These are phyloP conservation scores for Gnatocerus cornutus DNA, from an alignment of 2,888 invertebrate genomes.

Conservation along the genomic window DNA sequence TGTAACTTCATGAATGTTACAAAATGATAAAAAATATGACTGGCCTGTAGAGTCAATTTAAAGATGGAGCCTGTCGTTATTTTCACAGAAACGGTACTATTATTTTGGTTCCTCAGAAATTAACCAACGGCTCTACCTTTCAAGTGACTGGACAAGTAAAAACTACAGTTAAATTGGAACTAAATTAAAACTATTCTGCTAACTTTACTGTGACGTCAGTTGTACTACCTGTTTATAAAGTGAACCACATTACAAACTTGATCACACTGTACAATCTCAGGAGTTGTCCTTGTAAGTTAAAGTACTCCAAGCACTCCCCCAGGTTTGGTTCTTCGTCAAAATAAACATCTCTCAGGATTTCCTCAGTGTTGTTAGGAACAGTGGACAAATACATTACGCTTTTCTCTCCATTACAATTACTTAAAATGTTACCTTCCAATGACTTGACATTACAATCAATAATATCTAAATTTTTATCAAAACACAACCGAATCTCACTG, in stretches of 20 bases:
- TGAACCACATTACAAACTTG: conserved; percentile 78
- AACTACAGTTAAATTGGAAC: too few species aligned
- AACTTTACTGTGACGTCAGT: too few species aligned
- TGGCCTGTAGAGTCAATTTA: too few species aligned
- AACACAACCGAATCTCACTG: conserved; percentile 83
- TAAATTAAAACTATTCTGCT: too few species aligned
- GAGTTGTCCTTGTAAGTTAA: conserved; percentile 39
- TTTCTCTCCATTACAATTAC: conserved; percentile 75
- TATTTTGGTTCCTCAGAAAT: too few species aligned
- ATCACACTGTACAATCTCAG: conserved; percentile 75
- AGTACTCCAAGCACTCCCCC: conserved; percentile 28
- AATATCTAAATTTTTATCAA: conserved; percentile 78
- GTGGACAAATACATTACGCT: conserved; percentile 75
- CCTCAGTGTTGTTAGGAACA: conserved; percentile 65
- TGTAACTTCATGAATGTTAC: too few species aligned
- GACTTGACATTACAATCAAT: conserved; percentile 77
- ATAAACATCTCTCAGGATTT: conserved; percentile 55
- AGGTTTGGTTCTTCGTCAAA: conserved; percentile 39
- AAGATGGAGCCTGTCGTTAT: too few species aligned
- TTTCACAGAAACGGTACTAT: too few species aligned
- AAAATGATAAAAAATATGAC: too few species aligned
- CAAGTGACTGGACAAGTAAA: too few species aligned
- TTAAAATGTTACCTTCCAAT: conserved; percentile 70
- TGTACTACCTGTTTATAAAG: conserved; percentile 69
- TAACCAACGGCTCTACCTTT: too few species aligned